Base-by-base conservation (phyloP, 2,113 vertebrate species). In the Sarotherodon lohbergeri region DNA sequence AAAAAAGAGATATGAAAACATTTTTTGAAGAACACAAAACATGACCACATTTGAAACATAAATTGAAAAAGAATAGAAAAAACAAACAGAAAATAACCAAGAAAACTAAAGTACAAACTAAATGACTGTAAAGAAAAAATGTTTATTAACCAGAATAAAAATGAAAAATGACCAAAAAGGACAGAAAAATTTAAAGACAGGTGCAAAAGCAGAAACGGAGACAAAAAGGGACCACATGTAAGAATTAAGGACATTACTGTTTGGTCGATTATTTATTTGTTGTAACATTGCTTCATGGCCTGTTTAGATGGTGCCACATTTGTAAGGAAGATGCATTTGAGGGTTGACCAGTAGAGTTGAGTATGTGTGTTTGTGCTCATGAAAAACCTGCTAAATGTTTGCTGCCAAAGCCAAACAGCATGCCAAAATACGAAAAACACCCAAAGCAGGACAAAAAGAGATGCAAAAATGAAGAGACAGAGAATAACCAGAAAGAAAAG, bases 391-490 rank as follows among this genome's bases (percentile, higher is more conserved):
- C 32, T 4, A 66, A 39, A 36, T 39, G 32, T 1, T 66, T 39
- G 61, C 34, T 39, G 61, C 34, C 34, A 66, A 39, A 36, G 17
- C 61, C 34, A 66, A 66, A 66, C 34, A 71, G 66, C 2, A 66
- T 14, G 36, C 7, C 12, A 68, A 9, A 41, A 68, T 41, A 71
- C 0, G 0, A 41, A 41, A 71, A 73, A 73, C 8, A 10, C 8
- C 39, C 22, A 2, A 10, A 73, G 22, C 39, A 16, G 6, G 13
- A 73, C 24, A 22, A 22, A 22, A 76, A 48, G 71, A 76, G 24
- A 1, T 76, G 14, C 43, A 76, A 50, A 71, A 76, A 48, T 2
- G 68, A 76, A 19, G 41, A 0, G 3, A 19, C 17, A 48, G 24
- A 76, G 17, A 50, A 76, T 1, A 50, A 11, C 9, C 71, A 32